phyloP scores from a whole-genome alignment of 2,888 invertebrate species.

The Amblyjoppa fuscipennis region DNA sequence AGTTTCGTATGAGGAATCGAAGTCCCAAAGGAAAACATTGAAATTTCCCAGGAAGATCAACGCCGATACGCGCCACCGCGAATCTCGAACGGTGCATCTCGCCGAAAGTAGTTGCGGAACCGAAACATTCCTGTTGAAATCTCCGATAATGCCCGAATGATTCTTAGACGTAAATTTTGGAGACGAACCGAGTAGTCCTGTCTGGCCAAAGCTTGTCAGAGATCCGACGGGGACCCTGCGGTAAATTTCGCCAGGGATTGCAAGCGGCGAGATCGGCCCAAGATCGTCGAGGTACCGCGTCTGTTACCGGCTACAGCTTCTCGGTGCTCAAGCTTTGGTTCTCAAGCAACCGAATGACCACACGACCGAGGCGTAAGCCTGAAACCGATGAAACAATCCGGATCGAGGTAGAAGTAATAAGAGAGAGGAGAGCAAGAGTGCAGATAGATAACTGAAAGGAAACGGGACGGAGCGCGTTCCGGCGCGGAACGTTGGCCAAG shows the following conservation, averaged over 20 bases:
- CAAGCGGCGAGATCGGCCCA: conserved; percentile 38
- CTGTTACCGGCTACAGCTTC: conserved; percentile 42
- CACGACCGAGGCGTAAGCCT: conserved; percentile 46
- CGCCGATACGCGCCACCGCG: neutral
- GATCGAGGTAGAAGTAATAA: conserved; percentile 46
- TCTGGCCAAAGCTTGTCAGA: conserved; percentile 35
- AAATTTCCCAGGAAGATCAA: neutral
- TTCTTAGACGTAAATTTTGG: conserved; percentile 29
- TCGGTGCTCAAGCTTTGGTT: conserved; percentile 39
- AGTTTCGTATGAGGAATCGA: too few species aligned
- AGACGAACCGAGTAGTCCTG: conserved; percentile 22
- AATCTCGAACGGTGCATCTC: neutral
- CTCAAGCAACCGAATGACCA: conserved; percentile 45
- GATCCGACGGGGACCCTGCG: conserved; percentile 50
- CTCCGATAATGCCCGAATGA: conserved; percentile 21
- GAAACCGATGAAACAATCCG: conserved; percentile 61
- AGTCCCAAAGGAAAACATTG: neutral
- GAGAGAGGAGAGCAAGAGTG: conserved; percentile 53
- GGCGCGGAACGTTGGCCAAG: conserved; percentile 80
- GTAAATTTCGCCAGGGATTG: conserved; percentile 46
- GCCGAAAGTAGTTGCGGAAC: neutral
- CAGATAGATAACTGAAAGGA: conserved; percentile 65
- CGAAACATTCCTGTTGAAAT: conserved; percentile 19
- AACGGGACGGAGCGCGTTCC: conserved; percentile 71
- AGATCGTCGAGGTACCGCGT: conserved; percentile 45